Percentiles rank a stretch among this genome's conserved stretches.
Evolutionary conservation across 2,888 invertebrate species (phyloP).

Genomic region (Troglohyphantes excavatus): DNA sequence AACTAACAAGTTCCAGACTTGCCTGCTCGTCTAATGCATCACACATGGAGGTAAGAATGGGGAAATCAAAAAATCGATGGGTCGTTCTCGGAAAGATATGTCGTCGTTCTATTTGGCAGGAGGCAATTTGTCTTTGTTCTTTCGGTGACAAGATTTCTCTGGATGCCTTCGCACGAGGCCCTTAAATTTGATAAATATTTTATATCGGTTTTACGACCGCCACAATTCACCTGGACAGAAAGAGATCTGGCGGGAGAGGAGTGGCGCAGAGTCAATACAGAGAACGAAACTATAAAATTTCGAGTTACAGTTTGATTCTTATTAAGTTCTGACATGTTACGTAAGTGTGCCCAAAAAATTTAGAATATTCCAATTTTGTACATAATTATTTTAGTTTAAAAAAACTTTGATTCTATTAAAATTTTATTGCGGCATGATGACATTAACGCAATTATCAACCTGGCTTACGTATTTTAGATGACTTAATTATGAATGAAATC

Average conservation of each 20-base stretch:
- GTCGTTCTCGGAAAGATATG: slow-evolving; percentile 47
- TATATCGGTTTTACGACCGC: slow-evolving; percentile 54
- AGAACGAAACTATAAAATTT: too few species aligned
- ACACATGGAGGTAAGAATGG: slow-evolving; percentile 43
- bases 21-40: slow-evolving; percentile 34
- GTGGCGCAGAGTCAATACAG: not conserved
- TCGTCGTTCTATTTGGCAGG: slow-evolving; percentile 56
- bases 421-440: too few species aligned
- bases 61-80: slow-evolving; percentile 68
- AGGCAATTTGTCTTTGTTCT: slow-evolving; percentile 70
- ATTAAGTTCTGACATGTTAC: too few species aligned
- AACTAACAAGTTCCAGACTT: slow-evolving; percentile 53
- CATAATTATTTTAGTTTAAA: too few species aligned
- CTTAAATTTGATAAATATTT: slow-evolving; percentile 59
- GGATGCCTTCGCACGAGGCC: slow-evolving; percentile 1
- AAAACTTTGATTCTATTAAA: too few species aligned
- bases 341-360: too few species aligned
- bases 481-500: too few species aligned
- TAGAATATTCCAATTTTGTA: too few species aligned
- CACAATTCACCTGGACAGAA: slow-evolving; percentile 25
- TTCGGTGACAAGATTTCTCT: slow-evolving; percentile 36
- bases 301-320: too few species aligned
- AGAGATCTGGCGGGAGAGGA: not conserved
- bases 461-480: too few species aligned
- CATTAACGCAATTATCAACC: too few species aligned